Evolutionary conservation across 2,113 vertebrate genomes (phyloP).

Genomic region (Mustela lutreola): DNA sequence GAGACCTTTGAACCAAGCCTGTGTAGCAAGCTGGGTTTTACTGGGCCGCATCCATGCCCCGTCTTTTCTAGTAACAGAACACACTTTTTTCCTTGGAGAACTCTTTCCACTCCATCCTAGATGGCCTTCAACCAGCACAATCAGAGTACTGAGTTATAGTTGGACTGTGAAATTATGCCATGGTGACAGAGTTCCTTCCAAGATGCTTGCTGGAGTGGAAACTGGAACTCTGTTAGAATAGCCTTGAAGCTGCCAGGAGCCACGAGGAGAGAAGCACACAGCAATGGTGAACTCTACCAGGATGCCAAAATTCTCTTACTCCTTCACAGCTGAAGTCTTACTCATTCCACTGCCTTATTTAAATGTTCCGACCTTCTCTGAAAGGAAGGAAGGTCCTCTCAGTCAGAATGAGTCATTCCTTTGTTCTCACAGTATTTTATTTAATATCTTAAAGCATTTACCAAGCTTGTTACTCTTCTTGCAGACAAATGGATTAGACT

Average conservation of each 20-base stretch:
- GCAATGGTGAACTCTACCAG: neutral
- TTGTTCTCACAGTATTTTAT: slow-evolving; percentile 50
- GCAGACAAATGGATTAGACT: neutral
- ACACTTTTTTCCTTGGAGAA: neutral
- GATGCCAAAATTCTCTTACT: neutral
- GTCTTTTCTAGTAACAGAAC: neutral
- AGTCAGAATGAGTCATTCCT: slow-evolving; percentile 26
- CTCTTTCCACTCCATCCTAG: neutral
- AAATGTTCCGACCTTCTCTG: neutral
- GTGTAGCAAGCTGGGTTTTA: neutral
- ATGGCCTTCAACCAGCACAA: neutral
- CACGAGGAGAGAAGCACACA: neutral
- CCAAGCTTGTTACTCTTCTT: slow-evolving; percentile 1
- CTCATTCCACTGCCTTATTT: neutral
- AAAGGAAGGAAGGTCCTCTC: neutral
- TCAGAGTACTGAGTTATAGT: neutral
- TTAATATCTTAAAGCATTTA: slow-evolving; percentile 3
- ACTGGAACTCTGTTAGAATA: neutral
- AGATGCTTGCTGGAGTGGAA: neutral
- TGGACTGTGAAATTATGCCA: neutral
- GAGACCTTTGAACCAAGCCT: neutral
- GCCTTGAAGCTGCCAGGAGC: neutral
- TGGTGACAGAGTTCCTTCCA: neutral
- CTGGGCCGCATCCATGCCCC: neutral
- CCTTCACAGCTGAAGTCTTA: neutral